phyloP scores from a whole-genome alignment of 2,113 vertebrate genomes.

The Alectura lathami region DNA sequence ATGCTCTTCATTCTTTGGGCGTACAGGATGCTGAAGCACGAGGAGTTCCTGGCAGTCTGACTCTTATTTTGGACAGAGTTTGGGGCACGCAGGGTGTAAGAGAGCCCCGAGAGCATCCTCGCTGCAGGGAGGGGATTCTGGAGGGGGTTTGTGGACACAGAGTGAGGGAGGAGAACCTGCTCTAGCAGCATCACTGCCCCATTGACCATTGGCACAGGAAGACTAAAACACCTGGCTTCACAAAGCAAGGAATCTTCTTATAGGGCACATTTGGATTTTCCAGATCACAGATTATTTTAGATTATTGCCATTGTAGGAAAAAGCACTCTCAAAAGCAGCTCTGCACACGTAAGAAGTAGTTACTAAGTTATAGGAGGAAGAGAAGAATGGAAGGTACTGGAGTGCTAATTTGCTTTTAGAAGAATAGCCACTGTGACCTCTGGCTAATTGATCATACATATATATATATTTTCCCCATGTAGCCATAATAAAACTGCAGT shows the following conservation, averaged over 20 bases:
- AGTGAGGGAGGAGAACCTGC: neutral
- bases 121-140: neutral
- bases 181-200: neutral
- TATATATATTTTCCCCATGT: neutral
- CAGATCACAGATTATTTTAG: slow-evolving; percentile 63
- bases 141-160: neutral
- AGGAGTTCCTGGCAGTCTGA: neutral
- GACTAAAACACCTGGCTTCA: slow-evolving; percentile 28
- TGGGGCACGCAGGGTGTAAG: neutral
- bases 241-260: slow-evolving; percentile 55
- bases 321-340: slow-evolving; percentile 50
- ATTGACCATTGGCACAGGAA: neutral
- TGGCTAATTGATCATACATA: slow-evolving; percentile 69
- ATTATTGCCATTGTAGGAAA: slow-evolving; percentile 45
- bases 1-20: accelerated
- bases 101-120: neutral
- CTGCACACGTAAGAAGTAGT: slow-evolving; percentile 40
- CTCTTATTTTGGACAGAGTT: neutral
- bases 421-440: slow-evolving; percentile 62
- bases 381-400: slow-evolving; percentile 41
- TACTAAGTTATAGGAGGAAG: slow-evolving; percentile 53
- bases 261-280: slow-evolving; percentile 57
- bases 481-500: slow-evolving; percentile 36
- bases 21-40: accelerated
- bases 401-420: slow-evolving; percentile 66